A percentile compares a stretch with the other conserved stretches of the same genome.
phyloP scores from a whole-genome alignment of 2,113 vertebrate genomes.

The Alexandromys fortis region DNA sequence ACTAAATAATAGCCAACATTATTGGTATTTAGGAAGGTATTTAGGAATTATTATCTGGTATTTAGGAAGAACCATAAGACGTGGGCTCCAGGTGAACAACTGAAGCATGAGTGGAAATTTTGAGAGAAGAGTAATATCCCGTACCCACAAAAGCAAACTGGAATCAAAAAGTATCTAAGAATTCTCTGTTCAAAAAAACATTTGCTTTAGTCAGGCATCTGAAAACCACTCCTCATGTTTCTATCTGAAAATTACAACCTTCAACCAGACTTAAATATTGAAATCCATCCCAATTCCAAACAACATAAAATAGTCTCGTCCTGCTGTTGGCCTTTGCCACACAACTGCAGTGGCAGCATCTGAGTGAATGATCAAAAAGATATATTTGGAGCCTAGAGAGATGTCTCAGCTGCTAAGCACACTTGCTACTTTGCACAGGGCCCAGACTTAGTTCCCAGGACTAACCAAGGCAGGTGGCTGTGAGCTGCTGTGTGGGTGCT shows the following conservation, averaged over 20 bases:
- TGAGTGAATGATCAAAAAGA: not conserved
- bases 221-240: not conserved
- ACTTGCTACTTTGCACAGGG: not conserved
- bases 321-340: not conserved
- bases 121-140: not conserved
- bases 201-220: not conserved
- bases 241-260: not conserved
- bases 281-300: not conserved
- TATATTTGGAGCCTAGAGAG: not conserved
- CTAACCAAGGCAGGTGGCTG: not conserved
- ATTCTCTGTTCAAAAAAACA: not conserved
- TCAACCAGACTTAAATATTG: not conserved
- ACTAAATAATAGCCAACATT: not conserved
- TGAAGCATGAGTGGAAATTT: not conserved
- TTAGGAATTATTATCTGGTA: not conserved
- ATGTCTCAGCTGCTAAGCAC: not conserved
- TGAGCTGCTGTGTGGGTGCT: not conserved
- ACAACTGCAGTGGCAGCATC: not conserved
- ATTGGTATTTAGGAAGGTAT: too few species aligned
- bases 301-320: not conserved
- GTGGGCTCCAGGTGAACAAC: not conserved
- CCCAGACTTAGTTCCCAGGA: not conserved
- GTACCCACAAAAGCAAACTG: not conserved
- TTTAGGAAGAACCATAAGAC: not conserved
- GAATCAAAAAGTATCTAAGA: not conserved